These are phyloP conservation scores for Mya arenaria DNA, from an alignment of 1,140 invertebrate species.

Conservation along the genomic window DNA sequence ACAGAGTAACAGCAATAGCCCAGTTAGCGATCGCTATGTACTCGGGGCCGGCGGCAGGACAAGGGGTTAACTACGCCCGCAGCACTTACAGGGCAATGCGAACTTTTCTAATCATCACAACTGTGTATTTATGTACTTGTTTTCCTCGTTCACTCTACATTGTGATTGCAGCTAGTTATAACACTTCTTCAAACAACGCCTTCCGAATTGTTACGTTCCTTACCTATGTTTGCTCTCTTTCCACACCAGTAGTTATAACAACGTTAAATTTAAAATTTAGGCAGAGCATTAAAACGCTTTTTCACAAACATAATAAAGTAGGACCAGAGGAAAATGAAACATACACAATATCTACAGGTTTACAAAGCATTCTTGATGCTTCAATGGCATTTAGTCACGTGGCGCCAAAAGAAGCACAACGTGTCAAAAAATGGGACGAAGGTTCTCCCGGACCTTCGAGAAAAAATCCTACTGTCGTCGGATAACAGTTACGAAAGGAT, in stretches of 20 bases:
- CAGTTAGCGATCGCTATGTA: constrained; percentile 47
- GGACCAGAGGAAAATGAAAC: constrained; percentile 14
- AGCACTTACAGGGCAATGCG: constrained; percentile 42
- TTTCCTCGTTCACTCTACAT: constrained; percentile 24
- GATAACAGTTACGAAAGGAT: not conserved
- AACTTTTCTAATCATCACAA: constrained; percentile 23
- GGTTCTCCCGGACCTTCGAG: not conserved
- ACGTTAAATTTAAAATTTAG: constrained; percentile 42
- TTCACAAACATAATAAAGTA: not conserved
- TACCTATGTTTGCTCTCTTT: constrained; percentile 29
- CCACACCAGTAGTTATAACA: constrained; percentile 19
- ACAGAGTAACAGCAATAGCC: constrained; percentile 28
- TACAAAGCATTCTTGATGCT: constrained; percentile 35
- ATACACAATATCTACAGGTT: constrained; percentile 42
- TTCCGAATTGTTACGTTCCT: constrained; percentile 11
- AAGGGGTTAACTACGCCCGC: constrained; percentile 26
- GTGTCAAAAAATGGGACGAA: not conserved
- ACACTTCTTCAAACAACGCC: not conserved
- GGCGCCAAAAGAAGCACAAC: not conserved
- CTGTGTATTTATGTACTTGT: constrained; percentile 30
- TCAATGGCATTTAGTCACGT: constrained; percentile 41
- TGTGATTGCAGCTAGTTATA: not conserved
- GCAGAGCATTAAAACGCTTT: constrained; percentile 12
- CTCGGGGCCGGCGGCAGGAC: constrained; percentile 6
- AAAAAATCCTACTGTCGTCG: not conserved